Evolutionary conservation across 2,888 invertebrate genomes (phyloP).

Genomic region (Opisthograptis luteolata): DNA sequence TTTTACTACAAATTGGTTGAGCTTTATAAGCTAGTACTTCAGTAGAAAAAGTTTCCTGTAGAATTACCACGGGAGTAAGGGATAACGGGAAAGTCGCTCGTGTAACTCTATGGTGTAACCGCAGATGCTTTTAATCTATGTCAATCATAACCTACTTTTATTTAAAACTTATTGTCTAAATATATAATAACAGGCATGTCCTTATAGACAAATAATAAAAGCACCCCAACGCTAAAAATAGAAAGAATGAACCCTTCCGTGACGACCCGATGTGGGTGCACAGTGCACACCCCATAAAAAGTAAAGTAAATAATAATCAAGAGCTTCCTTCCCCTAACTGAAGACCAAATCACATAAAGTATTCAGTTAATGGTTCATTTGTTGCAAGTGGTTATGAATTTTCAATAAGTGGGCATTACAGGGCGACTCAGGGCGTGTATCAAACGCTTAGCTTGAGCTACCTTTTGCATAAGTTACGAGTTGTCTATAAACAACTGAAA

Average conservation of each 20-base stretch:
- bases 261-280: slow-evolving; percentile 1
- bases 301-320: slow-evolving; percentile 75
- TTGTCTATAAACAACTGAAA: no score
- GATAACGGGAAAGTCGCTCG: no score
- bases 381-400: slow-evolving; percentile 23
- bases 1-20: no score
- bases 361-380: slow-evolving; percentile 19
- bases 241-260: slow-evolving; percentile 38
- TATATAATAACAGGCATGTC: background rate
- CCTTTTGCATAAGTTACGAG: slow-evolving; percentile 5
- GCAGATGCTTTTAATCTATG: no score
- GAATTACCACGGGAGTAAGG: no score
- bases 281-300: slow-evolving; percentile 61
- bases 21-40: no score
- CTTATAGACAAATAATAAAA: slow-evolving; percentile 5
- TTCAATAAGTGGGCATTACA: slow-evolving; percentile 16
- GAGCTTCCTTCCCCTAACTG: slow-evolving; percentile 16
- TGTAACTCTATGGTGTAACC: no score
- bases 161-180: no score
- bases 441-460: slow-evolving; percentile 9
- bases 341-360: slow-evolving; percentile 13
- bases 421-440: slow-evolving; percentile 18
- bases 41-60: no score
- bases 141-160: no score
- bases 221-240: slow-evolving; percentile 2